phyloP scores from a whole-genome alignment of 1,140 invertebrate genomes.

The Trichonephila clavata region DNA sequence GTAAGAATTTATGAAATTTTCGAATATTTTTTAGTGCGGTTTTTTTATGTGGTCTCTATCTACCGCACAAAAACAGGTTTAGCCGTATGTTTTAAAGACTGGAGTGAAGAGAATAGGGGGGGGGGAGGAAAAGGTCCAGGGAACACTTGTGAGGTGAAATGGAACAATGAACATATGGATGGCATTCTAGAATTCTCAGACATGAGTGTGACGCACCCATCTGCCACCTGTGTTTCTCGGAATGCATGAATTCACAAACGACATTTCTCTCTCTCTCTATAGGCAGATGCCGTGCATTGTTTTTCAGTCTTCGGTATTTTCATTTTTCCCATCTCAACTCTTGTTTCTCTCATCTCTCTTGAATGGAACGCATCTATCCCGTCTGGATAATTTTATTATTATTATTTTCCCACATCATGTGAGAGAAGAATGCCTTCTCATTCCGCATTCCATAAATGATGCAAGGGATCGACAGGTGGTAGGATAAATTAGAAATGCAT shows the following conservation, averaged over 20 bases:
- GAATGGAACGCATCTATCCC: not conserved
- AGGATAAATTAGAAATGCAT: not conserved
- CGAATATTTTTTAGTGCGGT: no score
- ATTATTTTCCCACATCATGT: not conserved
- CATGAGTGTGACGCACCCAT: not conserved
- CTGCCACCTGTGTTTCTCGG: not conserved
- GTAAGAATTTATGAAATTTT: no score
- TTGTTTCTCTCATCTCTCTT: not conserved
- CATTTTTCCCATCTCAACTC: not conserved
- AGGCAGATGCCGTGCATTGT: not conserved
- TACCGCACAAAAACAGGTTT: no score
- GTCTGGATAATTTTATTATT: not conserved
- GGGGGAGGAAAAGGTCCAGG: not conserved
- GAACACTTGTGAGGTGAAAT: not conserved
- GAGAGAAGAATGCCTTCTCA: not conserved
- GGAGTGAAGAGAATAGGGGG: not conserved
- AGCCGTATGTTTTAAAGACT: no score
- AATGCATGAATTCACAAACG: not conserved
- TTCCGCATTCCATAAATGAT: not conserved
- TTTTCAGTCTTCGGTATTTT: not conserved
- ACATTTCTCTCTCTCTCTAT: not conserved
- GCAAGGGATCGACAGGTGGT: not conserved
- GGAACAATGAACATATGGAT: not conserved
- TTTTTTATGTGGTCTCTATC: no score
- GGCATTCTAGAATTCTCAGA: not conserved